These are phyloP conservation scores for Pogonophryne albipinna DNA, from an alignment of 2,797 vertebrate species.

Conservation along the genomic window DNA sequence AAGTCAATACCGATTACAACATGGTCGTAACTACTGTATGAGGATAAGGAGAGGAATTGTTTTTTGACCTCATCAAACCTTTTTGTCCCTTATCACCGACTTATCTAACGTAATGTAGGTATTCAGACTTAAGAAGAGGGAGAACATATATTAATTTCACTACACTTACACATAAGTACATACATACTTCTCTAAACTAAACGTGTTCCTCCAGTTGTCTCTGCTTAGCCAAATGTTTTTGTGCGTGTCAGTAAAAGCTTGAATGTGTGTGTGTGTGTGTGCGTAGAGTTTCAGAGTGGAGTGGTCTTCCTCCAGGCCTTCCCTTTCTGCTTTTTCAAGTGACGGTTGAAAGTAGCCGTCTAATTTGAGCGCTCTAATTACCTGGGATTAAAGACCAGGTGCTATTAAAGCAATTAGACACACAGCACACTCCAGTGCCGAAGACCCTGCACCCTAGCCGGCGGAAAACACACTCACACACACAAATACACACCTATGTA, in stretches of 20 bases:
- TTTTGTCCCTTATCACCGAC: neutral
- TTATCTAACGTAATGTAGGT: neutral
- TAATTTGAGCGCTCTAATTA: conserved; percentile 87
- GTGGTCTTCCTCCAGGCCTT: conserved; percentile 80
- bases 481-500: conserved; percentile 13
- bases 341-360: conserved; percentile 85
- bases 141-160: neutral
- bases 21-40: conserved; percentile 4
- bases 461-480: conserved; percentile 61
- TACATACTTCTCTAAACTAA: neutral
- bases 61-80: neutral
- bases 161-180: neutral
- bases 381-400: conserved; percentile 87
- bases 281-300: conserved; percentile 49
- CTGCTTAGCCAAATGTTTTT: neutral
- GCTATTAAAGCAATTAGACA: conserved; percentile 89
- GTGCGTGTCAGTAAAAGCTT: conserved; percentile 14
- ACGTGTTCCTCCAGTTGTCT: conserved; percentile 39
- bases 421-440: conserved; percentile 79
- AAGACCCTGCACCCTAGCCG: conserved; percentile 68
- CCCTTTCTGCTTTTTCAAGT: conserved; percentile 80
- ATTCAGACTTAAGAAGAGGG: neutral
- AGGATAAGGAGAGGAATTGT: neutral
- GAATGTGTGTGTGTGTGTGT: conserved; percentile 22
- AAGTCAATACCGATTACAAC: conserved; percentile 43